phyloP scores from a whole-genome alignment of 2,113 vertebrate genomes.

The Leucopternis melanops region DNA sequence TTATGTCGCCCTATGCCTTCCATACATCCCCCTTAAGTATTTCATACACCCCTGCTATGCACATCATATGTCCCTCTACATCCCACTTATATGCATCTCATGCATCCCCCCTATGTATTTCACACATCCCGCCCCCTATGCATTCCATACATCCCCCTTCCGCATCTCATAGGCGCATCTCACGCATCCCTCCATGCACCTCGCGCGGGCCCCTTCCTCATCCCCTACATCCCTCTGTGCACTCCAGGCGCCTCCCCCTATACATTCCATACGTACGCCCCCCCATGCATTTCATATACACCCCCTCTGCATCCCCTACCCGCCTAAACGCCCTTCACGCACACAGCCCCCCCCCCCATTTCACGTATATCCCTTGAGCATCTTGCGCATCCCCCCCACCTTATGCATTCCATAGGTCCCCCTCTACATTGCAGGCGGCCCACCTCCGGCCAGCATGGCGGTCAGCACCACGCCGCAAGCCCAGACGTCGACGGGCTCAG shows the following conservation, averaged over 20 bases:
- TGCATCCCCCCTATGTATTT: neutral
- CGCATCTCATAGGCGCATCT: neutral
- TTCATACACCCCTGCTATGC: neutral
- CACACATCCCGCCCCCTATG: too few species aligned
- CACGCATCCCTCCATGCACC: too few species aligned
- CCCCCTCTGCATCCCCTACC: neutral
- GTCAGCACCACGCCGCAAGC: conserved; percentile 95
- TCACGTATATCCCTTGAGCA: fast-evolving
- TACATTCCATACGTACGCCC: fast-evolving
- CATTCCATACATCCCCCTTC: neutral
- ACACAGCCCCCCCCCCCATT: too few species aligned
- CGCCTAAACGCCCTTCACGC: neutral
- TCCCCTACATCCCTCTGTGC: neutral
- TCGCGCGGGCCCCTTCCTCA: neutral
- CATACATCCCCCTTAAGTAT: fast-evolving
- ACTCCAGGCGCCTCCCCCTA: neutral
- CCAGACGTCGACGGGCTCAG: conserved; percentile 93
- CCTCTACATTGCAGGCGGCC: neutral
- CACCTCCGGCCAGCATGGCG: conserved; percentile 97
- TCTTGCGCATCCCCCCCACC: fast-evolving
- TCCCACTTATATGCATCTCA: neutral
- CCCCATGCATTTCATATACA: neutral
- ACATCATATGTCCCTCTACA: fast-evolving
- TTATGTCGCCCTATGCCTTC: neutral
- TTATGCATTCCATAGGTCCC: neutral